phyloP scores from a whole-genome alignment of 2,888 invertebrate species.

The Junonia oenone region DNA sequence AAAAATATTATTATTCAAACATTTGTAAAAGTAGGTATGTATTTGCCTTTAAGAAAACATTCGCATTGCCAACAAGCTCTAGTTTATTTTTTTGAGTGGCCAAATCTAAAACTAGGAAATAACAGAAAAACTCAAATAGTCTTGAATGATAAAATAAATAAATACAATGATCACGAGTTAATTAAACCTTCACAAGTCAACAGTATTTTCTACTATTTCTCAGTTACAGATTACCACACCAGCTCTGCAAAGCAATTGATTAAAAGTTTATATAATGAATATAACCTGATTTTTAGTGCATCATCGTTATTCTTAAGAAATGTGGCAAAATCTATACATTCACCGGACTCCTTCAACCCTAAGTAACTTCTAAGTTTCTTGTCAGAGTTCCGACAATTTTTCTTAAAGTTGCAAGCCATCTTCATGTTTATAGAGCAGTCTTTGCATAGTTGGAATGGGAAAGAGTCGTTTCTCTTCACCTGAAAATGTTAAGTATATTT shows the following conservation, averaged over 20 bases:
- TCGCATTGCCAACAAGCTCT: too few species aligned
- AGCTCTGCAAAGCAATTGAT: neutral
- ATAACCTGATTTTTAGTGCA: constrained; percentile 47
- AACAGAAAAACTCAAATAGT: too few species aligned
- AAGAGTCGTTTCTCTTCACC: constrained; percentile 62
- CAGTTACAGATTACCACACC: too few species aligned
- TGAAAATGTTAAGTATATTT: constrained; percentile 33
- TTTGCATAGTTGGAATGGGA: constrained; percentile 67
- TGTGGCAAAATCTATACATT: constrained; percentile 47
- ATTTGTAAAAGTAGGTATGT: too few species aligned
- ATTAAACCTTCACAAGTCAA: too few species aligned
- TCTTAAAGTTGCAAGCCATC: constrained; percentile 64
- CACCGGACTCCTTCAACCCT: constrained; percentile 47
- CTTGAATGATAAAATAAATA: too few species aligned
- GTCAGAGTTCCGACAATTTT: constrained; percentile 64
- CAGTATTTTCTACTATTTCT: too few species aligned
- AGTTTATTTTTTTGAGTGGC: too few species aligned
- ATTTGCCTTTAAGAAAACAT: too few species aligned
- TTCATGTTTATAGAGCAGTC: constrained; percentile 62
- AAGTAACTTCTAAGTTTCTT: constrained; percentile 54
- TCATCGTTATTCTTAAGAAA: constrained; percentile 57
- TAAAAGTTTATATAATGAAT: neutral
- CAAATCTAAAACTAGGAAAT: too few species aligned
- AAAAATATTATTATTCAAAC: too few species aligned
- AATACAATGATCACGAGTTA: too few species aligned